These are phyloP conservation scores for Tipula confusa DNA, from an alignment of 2,888 invertebrate genomes.

Conservation along the genomic window DNA sequence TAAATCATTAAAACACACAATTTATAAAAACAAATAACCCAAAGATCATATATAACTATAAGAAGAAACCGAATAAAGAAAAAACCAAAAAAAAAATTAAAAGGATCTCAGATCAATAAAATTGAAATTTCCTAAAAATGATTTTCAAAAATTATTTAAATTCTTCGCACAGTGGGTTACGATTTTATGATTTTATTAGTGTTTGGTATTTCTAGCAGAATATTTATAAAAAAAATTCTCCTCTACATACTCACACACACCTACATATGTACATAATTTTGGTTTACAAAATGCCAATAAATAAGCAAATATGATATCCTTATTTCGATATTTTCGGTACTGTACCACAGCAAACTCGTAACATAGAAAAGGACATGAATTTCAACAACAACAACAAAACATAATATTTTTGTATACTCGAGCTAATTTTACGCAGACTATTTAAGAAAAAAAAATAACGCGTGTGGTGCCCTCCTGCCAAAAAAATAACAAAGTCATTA, in stretches of 20 bases:
- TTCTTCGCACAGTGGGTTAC: not conserved
- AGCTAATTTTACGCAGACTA: not conserved
- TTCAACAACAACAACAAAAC: not conserved
- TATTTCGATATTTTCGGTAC: not conserved
- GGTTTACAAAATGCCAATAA: not conserved
- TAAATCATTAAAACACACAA: slow-evolving; percentile 7
- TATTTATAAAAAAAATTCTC: too few relatives aligned
- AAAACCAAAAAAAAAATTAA: not conserved
- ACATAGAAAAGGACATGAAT: not conserved
- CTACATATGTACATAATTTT: too few relatives aligned
- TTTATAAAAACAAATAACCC: not conserved
- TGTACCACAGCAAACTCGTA: not conserved
- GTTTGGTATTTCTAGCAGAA: not conserved
- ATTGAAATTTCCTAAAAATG: not conserved
- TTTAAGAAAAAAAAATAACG: not conserved
- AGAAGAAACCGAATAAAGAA: not conserved
- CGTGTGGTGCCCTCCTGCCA: slow-evolving; percentile 25
- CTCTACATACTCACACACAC: too few relatives aligned
- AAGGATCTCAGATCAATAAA: not conserved
- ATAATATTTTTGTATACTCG: not conserved
- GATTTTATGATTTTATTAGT: slow-evolving; percentile 8
- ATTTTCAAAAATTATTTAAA: not conserved
- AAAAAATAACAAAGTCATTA: slow-evolving; percentile 21
- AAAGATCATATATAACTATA: not conserved
- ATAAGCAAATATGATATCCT: not conserved